These are phyloP conservation scores for Poeciliopsis gracilis DNA, from an alignment of 2,797 vertebrate species.

Conservation along the genomic window DNA sequence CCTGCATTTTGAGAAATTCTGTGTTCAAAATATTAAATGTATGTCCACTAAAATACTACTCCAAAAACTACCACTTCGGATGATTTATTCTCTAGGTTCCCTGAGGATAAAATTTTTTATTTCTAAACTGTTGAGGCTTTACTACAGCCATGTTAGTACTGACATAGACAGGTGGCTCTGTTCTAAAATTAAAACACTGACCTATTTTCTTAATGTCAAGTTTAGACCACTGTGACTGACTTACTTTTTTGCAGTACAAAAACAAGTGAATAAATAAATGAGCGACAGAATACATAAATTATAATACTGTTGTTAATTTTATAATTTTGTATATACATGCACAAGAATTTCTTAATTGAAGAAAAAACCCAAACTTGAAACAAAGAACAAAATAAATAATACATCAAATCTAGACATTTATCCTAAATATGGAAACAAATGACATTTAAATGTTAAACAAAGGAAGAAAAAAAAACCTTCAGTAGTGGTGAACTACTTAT, in stretches of 20 bases:
- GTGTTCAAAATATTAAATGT: neutral
- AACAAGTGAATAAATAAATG: neutral
- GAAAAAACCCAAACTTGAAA: neutral
- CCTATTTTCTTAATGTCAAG: constrained; percentile 33
- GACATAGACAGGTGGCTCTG: constrained; percentile 73
- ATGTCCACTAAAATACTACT: neutral
- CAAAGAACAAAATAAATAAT: neutral
- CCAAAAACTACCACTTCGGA: neutral
- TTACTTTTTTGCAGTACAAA: neutral
- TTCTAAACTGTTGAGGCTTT: constrained; percentile 41
- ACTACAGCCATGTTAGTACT: constrained; percentile 43
- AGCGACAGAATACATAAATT: neutral
- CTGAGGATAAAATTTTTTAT: constrained; percentile 13
- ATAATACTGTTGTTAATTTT: neutral
- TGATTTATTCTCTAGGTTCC: constrained; percentile 13
- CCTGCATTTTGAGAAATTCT: constrained; percentile 39
- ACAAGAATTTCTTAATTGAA: neutral
- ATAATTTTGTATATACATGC: neutral
- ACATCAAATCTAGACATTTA: neutral
- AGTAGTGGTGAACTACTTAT: no score
- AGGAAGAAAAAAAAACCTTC: no score
- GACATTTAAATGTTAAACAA: neutral
- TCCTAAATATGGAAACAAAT: neutral
- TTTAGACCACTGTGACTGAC: neutral
- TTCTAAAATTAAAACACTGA: constrained; percentile 72